A percentile compares a stretch with the other conserved stretches of the same genome.
phyloP scores from a whole-genome alignment of 1,140 invertebrate genomes.

The Venustaconcha ellipsiformis region DNA sequence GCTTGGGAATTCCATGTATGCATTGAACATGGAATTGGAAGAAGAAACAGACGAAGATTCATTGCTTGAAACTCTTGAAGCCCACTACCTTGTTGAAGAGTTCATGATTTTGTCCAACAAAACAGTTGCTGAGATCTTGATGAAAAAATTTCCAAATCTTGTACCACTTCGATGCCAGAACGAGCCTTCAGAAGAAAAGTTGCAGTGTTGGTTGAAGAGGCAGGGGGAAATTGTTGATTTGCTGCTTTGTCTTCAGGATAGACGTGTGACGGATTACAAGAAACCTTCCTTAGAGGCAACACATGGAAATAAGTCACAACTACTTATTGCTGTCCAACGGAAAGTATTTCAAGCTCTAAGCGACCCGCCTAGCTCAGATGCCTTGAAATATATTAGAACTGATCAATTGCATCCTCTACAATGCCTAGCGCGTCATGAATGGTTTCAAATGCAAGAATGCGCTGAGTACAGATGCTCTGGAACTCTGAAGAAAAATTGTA shows the following conservation, averaged over 20 bases:
- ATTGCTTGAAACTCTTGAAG: constrained; percentile 40
- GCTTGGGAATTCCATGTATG: constrained; percentile 37
- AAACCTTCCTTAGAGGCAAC: constrained; percentile 1
- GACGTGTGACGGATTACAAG: not conserved
- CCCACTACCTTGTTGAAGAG: constrained; percentile 58
- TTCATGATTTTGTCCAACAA: constrained; percentile 31
- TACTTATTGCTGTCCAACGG: constrained; percentile 11
- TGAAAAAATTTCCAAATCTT: constrained; percentile 9
- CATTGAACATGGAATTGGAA: constrained; percentile 31
- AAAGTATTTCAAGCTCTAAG: constrained; percentile 8
- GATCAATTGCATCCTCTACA: constrained; percentile 37
- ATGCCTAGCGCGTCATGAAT: constrained; percentile 22
- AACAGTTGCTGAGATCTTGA: constrained; percentile 12
- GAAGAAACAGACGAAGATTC: constrained; percentile 23
- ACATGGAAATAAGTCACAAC: constrained; percentile 4
- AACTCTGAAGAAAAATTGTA: not conserved
- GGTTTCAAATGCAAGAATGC: constrained; percentile 33
- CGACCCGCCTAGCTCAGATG: not conserved
- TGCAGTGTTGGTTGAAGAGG: constrained; percentile 30
- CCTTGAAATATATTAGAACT: constrained; percentile 8
- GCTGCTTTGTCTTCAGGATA: constrained; percentile 32
- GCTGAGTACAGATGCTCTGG: constrained; percentile 39
- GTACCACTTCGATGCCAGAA: constrained; percentile 35
- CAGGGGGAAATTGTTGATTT: constrained; percentile 25
- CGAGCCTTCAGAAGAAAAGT: constrained; percentile 27